These are phyloP conservation scores for Calameuta idolon DNA, from an alignment of 2,888 invertebrate genomes.

Conservation along the genomic window DNA sequence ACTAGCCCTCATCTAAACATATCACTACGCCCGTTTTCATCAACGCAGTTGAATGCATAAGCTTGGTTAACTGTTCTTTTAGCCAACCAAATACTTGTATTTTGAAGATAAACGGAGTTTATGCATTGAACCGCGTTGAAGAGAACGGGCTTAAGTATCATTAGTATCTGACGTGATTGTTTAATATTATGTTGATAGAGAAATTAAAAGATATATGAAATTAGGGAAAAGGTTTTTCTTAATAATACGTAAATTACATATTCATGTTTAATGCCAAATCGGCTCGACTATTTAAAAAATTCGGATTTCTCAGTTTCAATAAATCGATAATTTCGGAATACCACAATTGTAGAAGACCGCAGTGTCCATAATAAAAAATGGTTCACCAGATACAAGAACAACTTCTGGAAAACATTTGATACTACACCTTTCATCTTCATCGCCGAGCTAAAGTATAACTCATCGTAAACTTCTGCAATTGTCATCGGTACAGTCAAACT, in stretches of 20 bases:
- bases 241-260: neutral
- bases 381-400: neutral
- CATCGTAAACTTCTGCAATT: neutral
- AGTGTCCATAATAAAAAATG: neutral
- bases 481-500: neutral
- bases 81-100: no score
- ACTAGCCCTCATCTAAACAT: neutral
- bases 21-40: neutral
- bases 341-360: neutral
- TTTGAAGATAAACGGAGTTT: no score
- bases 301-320: neutral
- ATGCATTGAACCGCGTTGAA: no score
- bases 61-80: no score
- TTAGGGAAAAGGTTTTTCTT: neutral
- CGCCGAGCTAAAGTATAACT: neutral
- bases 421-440: no score
- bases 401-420: neutral
- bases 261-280: neutral
- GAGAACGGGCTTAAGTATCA: neutral
- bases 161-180: neutral
- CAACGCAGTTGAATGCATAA: no score
- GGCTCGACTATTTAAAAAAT: neutral
- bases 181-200: neutral
- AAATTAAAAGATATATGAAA: neutral
- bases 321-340: neutral